Evolutionary conservation across 2,888 invertebrate genomes (phyloP).

Genomic region (Campoplex nolae): DNA sequence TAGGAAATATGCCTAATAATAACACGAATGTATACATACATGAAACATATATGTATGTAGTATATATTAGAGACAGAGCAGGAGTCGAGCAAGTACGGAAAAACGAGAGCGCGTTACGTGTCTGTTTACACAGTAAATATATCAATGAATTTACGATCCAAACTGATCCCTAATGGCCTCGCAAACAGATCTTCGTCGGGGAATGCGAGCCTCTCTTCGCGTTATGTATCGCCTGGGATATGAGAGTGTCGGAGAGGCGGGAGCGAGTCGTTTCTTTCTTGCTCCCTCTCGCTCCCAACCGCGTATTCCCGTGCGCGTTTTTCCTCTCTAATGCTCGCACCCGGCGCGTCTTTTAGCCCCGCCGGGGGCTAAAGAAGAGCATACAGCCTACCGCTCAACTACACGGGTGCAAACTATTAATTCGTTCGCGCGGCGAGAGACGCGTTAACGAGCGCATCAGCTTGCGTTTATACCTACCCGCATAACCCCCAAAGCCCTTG

Average conservation of each 20-base stretch:
- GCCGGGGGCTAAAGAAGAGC: slow-evolving; percentile 48
- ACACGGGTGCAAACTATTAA: slow-evolving; percentile 72
- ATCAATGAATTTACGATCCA: slow-evolving; percentile 83
- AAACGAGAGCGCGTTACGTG: slow-evolving; percentile 64
- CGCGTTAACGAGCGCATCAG: slow-evolving; percentile 70
- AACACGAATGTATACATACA: background rate
- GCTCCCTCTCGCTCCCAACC: slow-evolving; percentile 3
- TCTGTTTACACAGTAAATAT: slow-evolving; percentile 82
- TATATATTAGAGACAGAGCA: no score
- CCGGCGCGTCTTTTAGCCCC: slow-evolving; percentile 60
- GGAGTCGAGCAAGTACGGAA: slow-evolving; percentile 26
- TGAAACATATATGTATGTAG: background rate
- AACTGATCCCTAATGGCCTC: slow-evolving; percentile 82
- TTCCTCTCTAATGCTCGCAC: slow-evolving; percentile 53
- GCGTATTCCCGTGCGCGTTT: slow-evolving; percentile 60
- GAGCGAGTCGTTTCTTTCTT: background rate
- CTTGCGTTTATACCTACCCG: slow-evolving; percentile 24
- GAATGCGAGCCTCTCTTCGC: slow-evolving; percentile 74
- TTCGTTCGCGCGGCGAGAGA: slow-evolving; percentile 67
- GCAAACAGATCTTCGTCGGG: slow-evolving; percentile 81
- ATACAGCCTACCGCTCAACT: slow-evolving; percentile 42
- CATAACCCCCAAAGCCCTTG: slow-evolving; percentile 17
- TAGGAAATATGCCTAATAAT: slow-evolving; percentile 21
- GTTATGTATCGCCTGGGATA: slow-evolving; percentile 49
- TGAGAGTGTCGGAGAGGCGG: background rate